Evolutionary conservation across 1,140 invertebrate genomes (phyloP).

Genomic region (Meloidogyne floridensis): DNA sequence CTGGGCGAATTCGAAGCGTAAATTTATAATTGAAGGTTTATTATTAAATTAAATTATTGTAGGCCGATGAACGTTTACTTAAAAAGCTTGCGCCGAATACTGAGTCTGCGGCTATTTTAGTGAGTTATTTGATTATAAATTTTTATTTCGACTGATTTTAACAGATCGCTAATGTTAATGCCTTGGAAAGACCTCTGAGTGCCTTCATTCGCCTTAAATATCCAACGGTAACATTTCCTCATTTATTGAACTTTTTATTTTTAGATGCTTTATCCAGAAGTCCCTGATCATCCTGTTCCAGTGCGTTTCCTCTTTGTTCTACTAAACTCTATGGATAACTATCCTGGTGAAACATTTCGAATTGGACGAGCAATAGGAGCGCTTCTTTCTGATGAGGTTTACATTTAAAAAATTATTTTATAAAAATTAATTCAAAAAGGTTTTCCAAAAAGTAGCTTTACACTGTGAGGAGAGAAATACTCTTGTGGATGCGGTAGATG

Average conservation of each 20-base stretch:
- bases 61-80: slow-evolving; percentile 51
- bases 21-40: neutral
- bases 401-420: neutral
- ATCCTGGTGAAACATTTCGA: slow-evolving; percentile 42
- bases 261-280: slow-evolving; percentile 49
- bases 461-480: slow-evolving; percentile 58
- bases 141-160: neutral
- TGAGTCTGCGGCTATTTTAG: slow-evolving; percentile 45
- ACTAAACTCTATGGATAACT: slow-evolving; percentile 49
- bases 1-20: slow-evolving; percentile 21
- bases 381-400: slow-evolving; percentile 48
- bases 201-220: slow-evolving; percentile 46
- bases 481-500: slow-evolving; percentile 55
- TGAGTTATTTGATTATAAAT: slow-evolving; percentile 12
- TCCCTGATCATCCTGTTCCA: slow-evolving; percentile 52
- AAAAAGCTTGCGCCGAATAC: slow-evolving; percentile 45
- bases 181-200: slow-evolving; percentile 43
- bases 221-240: slow-evolving; percentile 22
- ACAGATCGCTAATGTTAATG: slow-evolving; percentile 47
- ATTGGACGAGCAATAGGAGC: slow-evolving; percentile 52
- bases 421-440: slow-evolving; percentile 41
- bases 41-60: neutral
- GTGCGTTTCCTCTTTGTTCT: slow-evolving; percentile 46
- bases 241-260: neutral
- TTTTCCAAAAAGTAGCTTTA: slow-evolving; percentile 67